Conservation (phyloP, 2,888 invertebrate genomes). For the Nomada fucata region DNA sequence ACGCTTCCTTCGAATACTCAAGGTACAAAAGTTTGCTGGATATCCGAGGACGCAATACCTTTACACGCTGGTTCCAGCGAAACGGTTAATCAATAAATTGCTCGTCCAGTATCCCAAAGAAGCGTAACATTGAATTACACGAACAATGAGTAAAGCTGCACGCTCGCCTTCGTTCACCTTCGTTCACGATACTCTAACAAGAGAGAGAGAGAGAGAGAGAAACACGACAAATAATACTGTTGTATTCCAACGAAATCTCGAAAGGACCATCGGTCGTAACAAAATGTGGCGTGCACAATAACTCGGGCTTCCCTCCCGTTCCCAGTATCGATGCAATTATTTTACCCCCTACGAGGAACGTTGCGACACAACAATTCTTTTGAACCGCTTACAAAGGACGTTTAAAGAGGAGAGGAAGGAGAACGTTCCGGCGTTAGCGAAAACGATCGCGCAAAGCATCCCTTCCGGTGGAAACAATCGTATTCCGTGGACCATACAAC, state of each 20-base stretch:
- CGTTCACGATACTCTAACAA: neutral
- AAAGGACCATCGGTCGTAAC: conserved; percentile 1
- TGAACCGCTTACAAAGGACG: conserved; percentile 54
- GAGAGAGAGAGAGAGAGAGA: neutral
- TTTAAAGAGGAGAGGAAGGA: conserved; percentile 44
- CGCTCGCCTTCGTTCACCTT: neutral
- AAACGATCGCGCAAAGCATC: conserved; percentile 48
- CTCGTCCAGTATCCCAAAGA: too few species aligned
- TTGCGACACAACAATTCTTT: conserved; percentile 51
- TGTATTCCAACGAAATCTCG: neutral
- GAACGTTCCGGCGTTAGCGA: conserved; percentile 56
- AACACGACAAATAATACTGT: neutral
- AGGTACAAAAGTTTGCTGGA: too few species aligned
- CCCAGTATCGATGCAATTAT: conserved; percentile 46
- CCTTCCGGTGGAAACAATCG: conserved; percentile 73
- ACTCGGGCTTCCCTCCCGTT: neutral
- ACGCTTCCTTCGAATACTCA: too few species aligned
- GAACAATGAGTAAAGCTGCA: neutral
- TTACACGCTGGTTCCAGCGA: too few species aligned
- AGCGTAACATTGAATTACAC: neutral
- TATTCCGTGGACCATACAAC: conserved; percentile 72
- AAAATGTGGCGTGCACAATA: conserved; percentile 24
- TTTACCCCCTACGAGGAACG: conserved; percentile 33
- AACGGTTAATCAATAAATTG: too few species aligned
- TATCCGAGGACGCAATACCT: too few species aligned